These are phyloP conservation scores for Mactromeris polynyma DNA, from an alignment of 2,888 invertebrate genomes.

Conservation along the genomic window DNA sequence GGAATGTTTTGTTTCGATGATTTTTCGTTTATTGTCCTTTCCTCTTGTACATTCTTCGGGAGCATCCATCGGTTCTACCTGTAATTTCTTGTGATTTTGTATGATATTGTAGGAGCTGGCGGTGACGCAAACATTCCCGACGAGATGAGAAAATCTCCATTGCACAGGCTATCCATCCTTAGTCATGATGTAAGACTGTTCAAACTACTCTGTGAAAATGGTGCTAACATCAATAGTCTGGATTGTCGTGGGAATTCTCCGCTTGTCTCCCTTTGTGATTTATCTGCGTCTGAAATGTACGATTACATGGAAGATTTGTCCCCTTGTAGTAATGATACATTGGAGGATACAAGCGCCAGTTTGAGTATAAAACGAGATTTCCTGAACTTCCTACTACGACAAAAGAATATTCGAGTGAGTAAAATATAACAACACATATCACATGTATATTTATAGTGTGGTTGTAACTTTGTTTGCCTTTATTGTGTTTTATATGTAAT, in stretches of 20 bases:
- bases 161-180: slow-evolving; percentile 77
- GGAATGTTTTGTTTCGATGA: too few species aligned
- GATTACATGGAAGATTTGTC: slow-evolving; percentile 78
- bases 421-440: neutral
- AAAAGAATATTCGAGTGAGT: slow-evolving; percentile 76
- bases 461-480: too few species aligned
- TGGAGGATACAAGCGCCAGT: slow-evolving; percentile 73
- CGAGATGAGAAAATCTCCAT: slow-evolving; percentile 76
- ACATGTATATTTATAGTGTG: too few species aligned
- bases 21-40: too few species aligned
- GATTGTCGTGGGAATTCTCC: slow-evolving; percentile 81
- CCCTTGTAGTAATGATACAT: slow-evolving; percentile 76
- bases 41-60: too few species aligned
- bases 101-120: slow-evolving; percentile 74
- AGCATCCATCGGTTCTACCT: too few species aligned
- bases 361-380: slow-evolving; percentile 77
- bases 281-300: slow-evolving; percentile 74
- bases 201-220: slow-evolving; percentile 79
- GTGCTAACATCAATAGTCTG: slow-evolving; percentile 78
- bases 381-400: slow-evolving; percentile 74
- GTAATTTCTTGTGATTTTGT: too few species aligned
- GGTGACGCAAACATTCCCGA: slow-evolving; percentile 81
- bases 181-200: slow-evolving; percentile 78
- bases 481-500: too few species aligned
- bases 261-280: slow-evolving; percentile 80